Conservation (phyloP, 1,140 invertebrate genomes). For the Cyclargus thomasi region DNA sequence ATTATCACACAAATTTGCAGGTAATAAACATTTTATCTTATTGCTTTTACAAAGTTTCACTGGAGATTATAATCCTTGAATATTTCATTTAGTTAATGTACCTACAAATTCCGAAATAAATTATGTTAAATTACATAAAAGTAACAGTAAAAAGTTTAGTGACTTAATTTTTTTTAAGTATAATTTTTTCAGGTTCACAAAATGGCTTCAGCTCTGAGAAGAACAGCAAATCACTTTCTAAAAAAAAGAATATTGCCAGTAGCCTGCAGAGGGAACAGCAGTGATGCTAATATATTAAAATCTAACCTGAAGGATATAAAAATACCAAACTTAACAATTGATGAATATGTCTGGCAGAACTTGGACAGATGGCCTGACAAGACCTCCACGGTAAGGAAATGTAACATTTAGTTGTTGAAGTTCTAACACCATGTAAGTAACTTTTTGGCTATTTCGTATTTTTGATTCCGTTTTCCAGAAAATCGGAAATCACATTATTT, state of each 20-base stretch:
- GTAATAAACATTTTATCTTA: too few species aligned
- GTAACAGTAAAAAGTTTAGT: background rate
- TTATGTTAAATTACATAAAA: too few species aligned
- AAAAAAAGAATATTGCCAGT: conserved; percentile 27
- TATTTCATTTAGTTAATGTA: too few species aligned
- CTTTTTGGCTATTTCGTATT: too few species aligned
- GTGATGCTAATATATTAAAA: conserved; percentile 47
- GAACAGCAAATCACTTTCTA: conserved; percentile 29
- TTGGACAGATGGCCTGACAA: conserved; percentile 65
- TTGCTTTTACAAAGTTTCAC: too few species aligned
- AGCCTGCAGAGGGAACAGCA: conserved; percentile 26
- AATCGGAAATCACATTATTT: too few species aligned
- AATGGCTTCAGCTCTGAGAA: conserved; percentile 32
- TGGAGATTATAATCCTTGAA: too few species aligned
- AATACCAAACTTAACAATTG: conserved; percentile 39
- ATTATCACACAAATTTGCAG: too few species aligned
- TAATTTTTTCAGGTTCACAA: background rate
- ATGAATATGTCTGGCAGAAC: conserved; percentile 68
- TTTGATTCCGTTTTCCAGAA: too few species aligned
- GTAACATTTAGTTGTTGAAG: conserved; percentile 17
- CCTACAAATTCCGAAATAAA: too few species aligned
- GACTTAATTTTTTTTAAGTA: too few species aligned
- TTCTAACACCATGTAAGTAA: too few species aligned
- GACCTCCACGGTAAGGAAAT: conserved; percentile 52
- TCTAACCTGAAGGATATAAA: conserved; percentile 45